Evolutionary conservation across 2,113 vertebrate species (phyloP), one percentile per base, ranked within the genome.

Genomic region (Peromyscus polionotus): DNA sequence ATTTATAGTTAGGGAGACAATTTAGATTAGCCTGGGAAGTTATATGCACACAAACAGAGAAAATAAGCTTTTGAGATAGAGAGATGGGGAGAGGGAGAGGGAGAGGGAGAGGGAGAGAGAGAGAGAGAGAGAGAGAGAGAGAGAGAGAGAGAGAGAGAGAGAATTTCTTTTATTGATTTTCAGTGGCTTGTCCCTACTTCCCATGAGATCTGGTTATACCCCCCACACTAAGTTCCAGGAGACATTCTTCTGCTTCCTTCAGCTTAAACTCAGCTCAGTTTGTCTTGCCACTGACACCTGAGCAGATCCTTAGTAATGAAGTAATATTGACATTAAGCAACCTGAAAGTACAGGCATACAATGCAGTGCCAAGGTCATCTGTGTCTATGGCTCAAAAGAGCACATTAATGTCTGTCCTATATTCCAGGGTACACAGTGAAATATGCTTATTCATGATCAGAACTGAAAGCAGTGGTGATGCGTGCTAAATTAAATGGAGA

Each of bases 401-500:
- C 12, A 76, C 28, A 39, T 48, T 67, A 81, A 88, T 61, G 57
- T 51, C 61, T 92, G 26, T 42, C 24, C 68, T 94, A 22, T 26
- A 61, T 76, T 77, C 48, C 31, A 76, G 26, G 12, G 17, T 59
- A 75, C 42, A 77, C 1, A 8, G 36, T 76, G 54, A 79, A 93
- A 79, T 93, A 61, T 51, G 26, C 89, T 93, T 90, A 85, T 45
- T 88, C 73, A 75, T 88, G 83, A 83, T 65, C 73, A 83, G 57
- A 83, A 59, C n/a, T 39, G 19, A 91, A 91, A 59, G 17, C 80
- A 36, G 10, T 51, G 33, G 88, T 94, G 70, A 96, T 76, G 24
- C 42, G 61, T 68, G 33, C 48, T 88, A 67, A 70, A 67, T 87
- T 59, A 75, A 81, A 48, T 59, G 57, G 67, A 51, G 72, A 65